Base-by-base conservation (phyloP, 2,113 vertebrate genomes). In the Gambusia holbrooki region DNA sequence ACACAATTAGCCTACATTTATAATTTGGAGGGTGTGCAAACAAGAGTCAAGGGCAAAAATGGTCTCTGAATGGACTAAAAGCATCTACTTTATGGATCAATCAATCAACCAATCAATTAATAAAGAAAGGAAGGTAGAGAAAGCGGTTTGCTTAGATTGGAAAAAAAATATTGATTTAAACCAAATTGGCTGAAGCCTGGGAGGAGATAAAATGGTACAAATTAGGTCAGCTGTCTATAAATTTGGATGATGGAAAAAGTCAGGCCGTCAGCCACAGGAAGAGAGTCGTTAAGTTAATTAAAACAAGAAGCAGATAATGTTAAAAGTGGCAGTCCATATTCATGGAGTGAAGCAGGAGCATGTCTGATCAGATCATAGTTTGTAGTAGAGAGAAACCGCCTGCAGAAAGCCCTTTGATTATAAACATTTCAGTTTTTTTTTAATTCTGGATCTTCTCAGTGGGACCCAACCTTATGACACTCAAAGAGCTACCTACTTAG, bases 1-100 rank as follows among this genome's bases (percentile, higher is more conserved):
- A 90, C 82, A 91, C 86, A 90, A 92, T 88, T 84, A 90, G 91
- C 85, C 91, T 92, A 91, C 87, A 79, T 89, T 86, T 89, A 79
- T 72, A 84, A 66, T 85, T 88, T 82, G 87, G 80, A 83, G 84
- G 80, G 70, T 48, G 78, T 84, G 89, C 80, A 87, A 87, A 86
- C 73, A 82, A 86, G 82, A 84, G 67, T 72, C 32, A 11, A 81
- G 73, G 79, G 74, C 71, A 78, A 89, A 82, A 84, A 13, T 32
- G 35, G 48, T 63, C 67, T 76, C 67, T 60, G 67, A 64, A n/a
- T 30, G 19, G 88, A 83, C 84, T 66, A 76, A 88, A 87, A 85
- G 64, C 73, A 69, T 80, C 0, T 17, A 79, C 83, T 80, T 82
- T 27, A 77, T 76, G 73, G 61, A 40, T 14, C 45, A 48, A 48